A percentile compares a stretch with the other conserved stretches of the same genome.
These are phyloP conservation scores for Laothoe populi DNA, from an alignment of 2,888 invertebrate species.

Conservation along the genomic window DNA sequence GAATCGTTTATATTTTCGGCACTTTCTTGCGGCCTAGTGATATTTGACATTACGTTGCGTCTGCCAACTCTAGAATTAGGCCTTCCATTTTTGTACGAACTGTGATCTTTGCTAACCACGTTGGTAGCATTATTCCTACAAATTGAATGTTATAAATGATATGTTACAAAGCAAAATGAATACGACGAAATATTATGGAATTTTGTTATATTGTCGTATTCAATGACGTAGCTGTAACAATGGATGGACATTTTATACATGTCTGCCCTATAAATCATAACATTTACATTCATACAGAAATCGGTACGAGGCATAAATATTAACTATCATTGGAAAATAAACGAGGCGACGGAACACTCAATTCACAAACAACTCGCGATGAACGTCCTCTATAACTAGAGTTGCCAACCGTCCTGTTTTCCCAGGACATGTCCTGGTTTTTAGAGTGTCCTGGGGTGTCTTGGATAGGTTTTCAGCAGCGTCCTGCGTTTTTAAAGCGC, in stretches of 20 bases:
- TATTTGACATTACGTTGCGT: constrained; percentile 65
- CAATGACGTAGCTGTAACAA: neutral
- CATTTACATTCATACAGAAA: constrained; percentile 1
- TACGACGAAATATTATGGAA: neutral
- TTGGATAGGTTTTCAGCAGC: too few relatives aligned
- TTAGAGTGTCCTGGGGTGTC: too few relatives aligned
- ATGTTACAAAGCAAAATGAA: neutral
- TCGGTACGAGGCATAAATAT: constrained; percentile 14
- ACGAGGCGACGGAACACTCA: too few relatives aligned
- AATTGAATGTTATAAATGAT: neutral
- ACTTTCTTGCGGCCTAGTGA: constrained; percentile 72
- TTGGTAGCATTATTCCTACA: constrained; percentile 12
- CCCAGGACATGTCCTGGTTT: too few relatives aligned
- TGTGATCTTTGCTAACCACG: constrained; percentile 56
- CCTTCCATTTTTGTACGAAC: constrained; percentile 67
- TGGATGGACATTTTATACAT: constrained; percentile 15
- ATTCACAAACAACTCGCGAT: constrained; percentile 18
- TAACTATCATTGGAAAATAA: constrained; percentile 10
- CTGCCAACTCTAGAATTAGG: constrained; percentile 71
- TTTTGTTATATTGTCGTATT: neutral
- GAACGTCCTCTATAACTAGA: constrained; percentile 10
- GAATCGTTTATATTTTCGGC: constrained; percentile 47
- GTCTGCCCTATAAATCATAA: constrained; percentile 1
- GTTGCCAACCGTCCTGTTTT: too few relatives aligned
- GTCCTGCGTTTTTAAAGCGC: too few relatives aligned